phyloP scores from a whole-genome alignment of 2,797 vertebrate genomes.

The Hephaestus fuliginosus region DNA sequence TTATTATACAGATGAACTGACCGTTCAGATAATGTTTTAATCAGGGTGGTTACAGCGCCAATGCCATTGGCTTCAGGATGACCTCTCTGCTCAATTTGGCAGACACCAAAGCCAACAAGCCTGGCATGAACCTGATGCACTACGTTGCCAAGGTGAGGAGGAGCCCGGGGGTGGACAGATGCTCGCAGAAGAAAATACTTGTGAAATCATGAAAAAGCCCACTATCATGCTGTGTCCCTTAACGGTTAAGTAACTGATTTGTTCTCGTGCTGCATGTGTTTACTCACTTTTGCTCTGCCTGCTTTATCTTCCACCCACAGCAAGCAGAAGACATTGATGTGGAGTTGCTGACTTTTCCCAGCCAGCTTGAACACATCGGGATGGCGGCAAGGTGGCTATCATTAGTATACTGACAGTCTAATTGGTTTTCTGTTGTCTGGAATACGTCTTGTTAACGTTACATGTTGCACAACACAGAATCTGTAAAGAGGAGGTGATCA shows the following conservation, averaged over 20 bases:
- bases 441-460: neutral
- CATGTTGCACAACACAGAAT: slow-evolving; percentile 74
- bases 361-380: slow-evolving; percentile 81
- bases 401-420: neutral
- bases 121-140: slow-evolving; percentile 91
- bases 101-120: slow-evolving; percentile 90
- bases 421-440: neutral
- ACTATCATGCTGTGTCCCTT: neutral
- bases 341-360: slow-evolving; percentile 80
- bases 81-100: slow-evolving; percentile 88
- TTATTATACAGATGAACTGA: neutral
- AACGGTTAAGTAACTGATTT: neutral
- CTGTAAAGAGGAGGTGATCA: slow-evolving; percentile 84
- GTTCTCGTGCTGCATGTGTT: neutral
- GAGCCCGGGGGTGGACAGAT: neutral
- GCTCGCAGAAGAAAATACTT: slow-evolving; percentile 15
- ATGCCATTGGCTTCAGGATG: slow-evolving; percentile 88
- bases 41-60: slow-evolving; percentile 88
- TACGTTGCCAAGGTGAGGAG: slow-evolving; percentile 89
- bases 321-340: slow-evolving; percentile 85
- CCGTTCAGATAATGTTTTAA: slow-evolving; percentile 25
- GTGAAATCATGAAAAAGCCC: neutral
- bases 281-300: neutral
- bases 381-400: slow-evolving; percentile 79
- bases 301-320: slow-evolving; percentile 58